These are phyloP conservation scores for Zapus hudsonius DNA, from an alignment of 2,113 vertebrate species.

Conservation along the genomic window DNA sequence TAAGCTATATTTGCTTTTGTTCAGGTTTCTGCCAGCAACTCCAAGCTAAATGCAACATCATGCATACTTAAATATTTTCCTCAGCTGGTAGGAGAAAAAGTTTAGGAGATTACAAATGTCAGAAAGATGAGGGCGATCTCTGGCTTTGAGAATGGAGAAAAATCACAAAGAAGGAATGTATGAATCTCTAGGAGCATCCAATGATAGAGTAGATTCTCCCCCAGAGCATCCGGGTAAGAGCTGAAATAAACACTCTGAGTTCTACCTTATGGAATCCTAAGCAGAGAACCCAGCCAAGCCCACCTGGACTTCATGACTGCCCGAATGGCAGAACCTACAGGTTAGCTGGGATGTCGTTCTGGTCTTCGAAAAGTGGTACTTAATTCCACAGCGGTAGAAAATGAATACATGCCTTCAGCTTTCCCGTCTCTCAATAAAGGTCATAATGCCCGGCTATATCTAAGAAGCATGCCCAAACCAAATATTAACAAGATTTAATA, in stretches of 20 bases:
- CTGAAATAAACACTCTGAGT: not conserved
- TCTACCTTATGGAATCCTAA: not conserved
- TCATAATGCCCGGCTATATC: not conserved
- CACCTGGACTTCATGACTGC: not conserved
- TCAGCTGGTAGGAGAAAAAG: slow-evolving; percentile 35
- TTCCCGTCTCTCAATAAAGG: slow-evolving; percentile 37
- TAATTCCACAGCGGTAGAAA: slow-evolving; percentile 5
- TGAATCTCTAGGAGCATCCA: not conserved
- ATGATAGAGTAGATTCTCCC: not conserved
- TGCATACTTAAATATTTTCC: not conserved
- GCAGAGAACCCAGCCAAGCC: not conserved
- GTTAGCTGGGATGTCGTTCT: not conserved
- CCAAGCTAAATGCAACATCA: too few species aligned
- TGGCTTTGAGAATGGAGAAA: not conserved
- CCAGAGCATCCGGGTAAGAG: not conserved
- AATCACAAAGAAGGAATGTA: not conserved
- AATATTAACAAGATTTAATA: slow-evolving; percentile 23
- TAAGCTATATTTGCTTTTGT: too few species aligned
- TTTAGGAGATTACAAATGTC: not conserved
- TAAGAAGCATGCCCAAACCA: slow-evolving; percentile 44
- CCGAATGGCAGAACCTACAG: not conserved
- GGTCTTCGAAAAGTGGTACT: not conserved
- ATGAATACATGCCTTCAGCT: not conserved
- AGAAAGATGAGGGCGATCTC: not conserved
- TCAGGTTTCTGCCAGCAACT: too few species aligned